Base-by-base conservation (phyloP, 2,888 invertebrate genomes). In the Anthrax anthrax region DNA sequence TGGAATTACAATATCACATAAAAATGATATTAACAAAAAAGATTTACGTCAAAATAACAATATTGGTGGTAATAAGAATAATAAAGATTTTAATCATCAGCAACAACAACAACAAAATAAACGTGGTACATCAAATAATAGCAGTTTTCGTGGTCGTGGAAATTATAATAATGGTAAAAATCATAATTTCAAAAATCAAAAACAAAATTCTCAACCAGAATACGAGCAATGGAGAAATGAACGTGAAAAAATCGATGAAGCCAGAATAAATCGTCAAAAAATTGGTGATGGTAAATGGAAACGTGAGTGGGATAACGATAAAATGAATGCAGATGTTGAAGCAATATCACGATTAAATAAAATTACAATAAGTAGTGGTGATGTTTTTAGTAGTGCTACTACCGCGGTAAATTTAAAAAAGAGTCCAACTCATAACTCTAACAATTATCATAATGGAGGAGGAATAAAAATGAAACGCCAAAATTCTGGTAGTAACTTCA, bases 261-360 rank as follows among this genome's bases (percentile, higher is more conserved):
- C 64, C 46, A 39, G 69, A 14, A 69, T 69, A 27, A 66, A 60
- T 50, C 60, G 69, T 40, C 69, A 69, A 46, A 64, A 63, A 54
- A 64, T 64, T 18, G 65, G 66, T 1, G 69, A 68, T 47, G 69
- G 69, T n/a, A 69, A 66, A 53, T 70, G 70, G 70, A 58, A 65
- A 32, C 57, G 69, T 42, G 69, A 69, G 50, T 69, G 69, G 69
- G 69, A 70, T 52, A 64, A 61, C 43, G 62, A 69, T 47, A 69
- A 69, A 54, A 60, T 61, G 55, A 47, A 50, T 49, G 23, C 43
- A 12, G 47, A 50, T 41, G 39, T 43, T 19, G 47, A 46, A 43
- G 44, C 43, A 17, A 18, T 40, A 17, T 40, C 44, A 14, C 34
- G 38, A 8, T 38, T 49, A 32, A 49, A 51, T 38, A 43, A 47